phyloP scores from a whole-genome alignment of 2,888 invertebrate genomes.

The Tetranychus truncatus region DNA sequence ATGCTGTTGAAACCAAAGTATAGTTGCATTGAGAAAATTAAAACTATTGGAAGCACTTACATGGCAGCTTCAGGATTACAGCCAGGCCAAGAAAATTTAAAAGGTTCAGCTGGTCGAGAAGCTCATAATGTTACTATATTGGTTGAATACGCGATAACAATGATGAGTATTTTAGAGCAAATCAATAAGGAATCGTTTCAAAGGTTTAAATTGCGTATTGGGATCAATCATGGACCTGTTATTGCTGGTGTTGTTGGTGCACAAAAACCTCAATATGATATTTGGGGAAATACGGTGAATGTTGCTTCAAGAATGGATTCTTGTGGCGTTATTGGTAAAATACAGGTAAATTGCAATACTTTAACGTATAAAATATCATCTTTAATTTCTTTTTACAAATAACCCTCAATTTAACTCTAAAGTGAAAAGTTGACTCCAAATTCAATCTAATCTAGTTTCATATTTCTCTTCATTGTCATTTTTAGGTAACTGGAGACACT shows the following conservation, averaged over 20 bases:
- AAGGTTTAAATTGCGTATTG: slow-evolving; percentile 79
- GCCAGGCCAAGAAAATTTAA: slow-evolving; percentile 51
- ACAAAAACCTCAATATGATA: slow-evolving; percentile 93
- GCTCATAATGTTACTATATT: slow-evolving; percentile 53
- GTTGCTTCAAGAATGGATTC: slow-evolving; percentile 95
- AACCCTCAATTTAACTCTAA: not conserved
- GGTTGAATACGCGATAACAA: slow-evolving; percentile 80
- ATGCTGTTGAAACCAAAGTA: slow-evolving; percentile 78
- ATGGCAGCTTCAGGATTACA: slow-evolving; percentile 88
- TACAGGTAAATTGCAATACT: slow-evolving; percentile 30
- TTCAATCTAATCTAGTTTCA: not conserved
- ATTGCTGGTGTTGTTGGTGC: slow-evolving; percentile 93
- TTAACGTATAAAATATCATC: not conserved
- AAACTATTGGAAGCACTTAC: slow-evolving; percentile 93
- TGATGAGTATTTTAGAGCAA: slow-evolving; percentile 78
- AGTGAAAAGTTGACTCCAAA: not conserved
- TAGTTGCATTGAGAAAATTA: slow-evolving; percentile 90
- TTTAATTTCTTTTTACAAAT: not conserved
- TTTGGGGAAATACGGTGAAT: slow-evolving; percentile 97
- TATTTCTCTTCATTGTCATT: not conserved
- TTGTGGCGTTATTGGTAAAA: slow-evolving; percentile 55
- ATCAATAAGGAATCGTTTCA: slow-evolving; percentile 93
- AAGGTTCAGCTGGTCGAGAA: slow-evolving; percentile 9
- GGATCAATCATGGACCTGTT: slow-evolving; percentile 69
- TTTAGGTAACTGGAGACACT: slow-evolving; percentile 56